Evolutionary conservation across 2,797 vertebrate species (phyloP).

Genomic region (Oophaga sylvatica): DNA sequence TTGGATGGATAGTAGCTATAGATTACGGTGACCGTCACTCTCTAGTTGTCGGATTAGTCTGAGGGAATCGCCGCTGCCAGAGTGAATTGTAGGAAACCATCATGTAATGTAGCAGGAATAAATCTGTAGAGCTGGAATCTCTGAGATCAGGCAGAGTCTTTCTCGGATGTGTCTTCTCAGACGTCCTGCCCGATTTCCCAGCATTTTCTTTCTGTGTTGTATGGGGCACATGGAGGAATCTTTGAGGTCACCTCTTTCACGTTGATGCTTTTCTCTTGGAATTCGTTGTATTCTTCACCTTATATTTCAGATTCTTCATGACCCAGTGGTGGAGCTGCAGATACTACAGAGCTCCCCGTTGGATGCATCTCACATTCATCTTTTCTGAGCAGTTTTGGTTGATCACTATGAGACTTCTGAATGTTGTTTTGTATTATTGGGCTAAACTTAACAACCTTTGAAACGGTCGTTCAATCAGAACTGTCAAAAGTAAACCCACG

Average conservation of each 20-base stretch:
- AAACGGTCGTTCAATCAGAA: conserved; percentile 81
- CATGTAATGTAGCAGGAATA: neutral
- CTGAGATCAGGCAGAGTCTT: no score
- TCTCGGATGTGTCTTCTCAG: neutral
- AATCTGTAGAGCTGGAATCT: no score
- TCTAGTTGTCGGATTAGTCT: no score
- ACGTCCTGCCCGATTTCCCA: no score
- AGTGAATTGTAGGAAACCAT: neutral
- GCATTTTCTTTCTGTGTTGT: no score
- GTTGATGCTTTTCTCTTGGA: neutral
- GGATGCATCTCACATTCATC: neutral
- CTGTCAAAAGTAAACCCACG: conserved; percentile 73
- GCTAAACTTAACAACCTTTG: conserved; percentile 62
- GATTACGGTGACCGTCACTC: no score
- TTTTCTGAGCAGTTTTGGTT: neutral
- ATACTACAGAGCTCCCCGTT: neutral
- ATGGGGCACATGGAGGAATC: neutral
- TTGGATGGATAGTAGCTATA: no score
- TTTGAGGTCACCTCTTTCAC: neutral
- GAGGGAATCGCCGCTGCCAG: no score
- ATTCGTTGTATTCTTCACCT: neutral
- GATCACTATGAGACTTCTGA: neutral
- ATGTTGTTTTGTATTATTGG: neutral
- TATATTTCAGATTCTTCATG: neutral
- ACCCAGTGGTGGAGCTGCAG: neutral